phyloP scores from a whole-genome alignment of 2,797 vertebrate species.

The Urocyon cinereoargenteus region DNA sequence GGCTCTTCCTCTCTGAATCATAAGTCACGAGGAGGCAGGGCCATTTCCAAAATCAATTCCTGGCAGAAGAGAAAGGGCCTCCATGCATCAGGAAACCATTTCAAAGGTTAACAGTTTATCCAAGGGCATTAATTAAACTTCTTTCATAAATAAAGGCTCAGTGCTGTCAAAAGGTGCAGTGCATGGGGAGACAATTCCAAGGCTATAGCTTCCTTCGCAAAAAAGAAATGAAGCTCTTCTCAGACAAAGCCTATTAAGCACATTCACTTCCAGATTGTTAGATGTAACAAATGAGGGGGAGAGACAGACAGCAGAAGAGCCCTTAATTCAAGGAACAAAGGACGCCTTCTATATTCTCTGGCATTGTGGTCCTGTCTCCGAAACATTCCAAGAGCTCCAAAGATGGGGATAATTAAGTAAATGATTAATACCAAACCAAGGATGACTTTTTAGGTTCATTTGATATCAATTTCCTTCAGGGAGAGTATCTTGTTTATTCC shows the following conservation, averaged over 20 bases:
- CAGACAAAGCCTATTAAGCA: conserved; percentile 62
- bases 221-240: conserved; percentile 51
- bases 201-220: conserved; percentile 31
- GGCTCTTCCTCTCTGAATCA: conserved; percentile 59
- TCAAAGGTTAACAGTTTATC: conserved; percentile 79
- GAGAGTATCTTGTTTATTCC: conserved; percentile 42
- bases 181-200: conserved; percentile 60
- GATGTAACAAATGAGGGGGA: conserved; percentile 48
- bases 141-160: conserved; percentile 76
- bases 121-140: conserved; percentile 78
- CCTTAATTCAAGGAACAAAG: conserved; percentile 68
- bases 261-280: conserved; percentile 50
- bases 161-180: conserved; percentile 67
- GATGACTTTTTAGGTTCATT: conserved; percentile 63
- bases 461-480: conserved; percentile 61
- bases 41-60: conserved; percentile 77
- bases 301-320: not conserved
- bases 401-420: conserved; percentile 71
- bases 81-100: conserved; percentile 71
- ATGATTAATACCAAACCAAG: conserved; percentile 64
- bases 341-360: not conserved
- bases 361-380: conserved; percentile 12
- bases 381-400: conserved; percentile 40
- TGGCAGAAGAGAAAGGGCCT: conserved; percentile 69
- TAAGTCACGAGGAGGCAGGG: conserved; percentile 65